Base-by-base conservation (phyloP, 1,140 invertebrate genomes). In the Scylla paramamosain region DNA sequence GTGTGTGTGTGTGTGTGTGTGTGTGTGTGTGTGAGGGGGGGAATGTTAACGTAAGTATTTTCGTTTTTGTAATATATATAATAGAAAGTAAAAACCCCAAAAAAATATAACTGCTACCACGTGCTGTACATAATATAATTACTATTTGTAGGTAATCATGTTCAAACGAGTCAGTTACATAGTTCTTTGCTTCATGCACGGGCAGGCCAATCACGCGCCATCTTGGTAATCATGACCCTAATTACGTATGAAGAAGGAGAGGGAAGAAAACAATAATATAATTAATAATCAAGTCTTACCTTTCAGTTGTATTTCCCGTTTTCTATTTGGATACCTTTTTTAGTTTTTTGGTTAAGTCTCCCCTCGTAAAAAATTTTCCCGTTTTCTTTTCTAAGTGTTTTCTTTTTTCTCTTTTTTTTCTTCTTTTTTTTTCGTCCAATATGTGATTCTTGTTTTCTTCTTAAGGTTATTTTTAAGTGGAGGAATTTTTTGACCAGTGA, bases 21-120 rank as follows among this genome's bases (percentile, higher is more conserved):
- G n/a, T n/a, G n/a, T n/a, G n/a, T n/a, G n/a, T n/a, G n/a, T n/a
- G n/a, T n/a, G n/a, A n/a, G n/a, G 10, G 7, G 6, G 67, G 67
- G 67, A 77, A 77, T 77, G 67, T n/a, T 77, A 77, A n/a, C 67
- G 6, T 77, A 77, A 77, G 67, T n/a, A 77, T 77, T 77, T 77
- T n/a, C 67, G 67, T 77, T 77, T 77, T 77, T 77, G 67, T 77
- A 77, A 77, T 77, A 77, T 77, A 77, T 77, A 77, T n/a, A 59
- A n/a, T 77, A 77, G n/a, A 77, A 77, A 77, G 20, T n/a, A 77
- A 59, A 59, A 77, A 20, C 67, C n/a, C 8, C 1, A 77, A 77
- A 25, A 77, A 77, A 2, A 77, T 77, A n/a, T 2, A 2, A 77
- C 0, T 77, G 20, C 10, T 59, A 59, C 52, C 52, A 59, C 52